Evolutionary conservation across 92 coral and sea anemone species (phyloP), one percentile per base, ranked within the genome.

Genomic region (Porites cylindrica): DNA sequence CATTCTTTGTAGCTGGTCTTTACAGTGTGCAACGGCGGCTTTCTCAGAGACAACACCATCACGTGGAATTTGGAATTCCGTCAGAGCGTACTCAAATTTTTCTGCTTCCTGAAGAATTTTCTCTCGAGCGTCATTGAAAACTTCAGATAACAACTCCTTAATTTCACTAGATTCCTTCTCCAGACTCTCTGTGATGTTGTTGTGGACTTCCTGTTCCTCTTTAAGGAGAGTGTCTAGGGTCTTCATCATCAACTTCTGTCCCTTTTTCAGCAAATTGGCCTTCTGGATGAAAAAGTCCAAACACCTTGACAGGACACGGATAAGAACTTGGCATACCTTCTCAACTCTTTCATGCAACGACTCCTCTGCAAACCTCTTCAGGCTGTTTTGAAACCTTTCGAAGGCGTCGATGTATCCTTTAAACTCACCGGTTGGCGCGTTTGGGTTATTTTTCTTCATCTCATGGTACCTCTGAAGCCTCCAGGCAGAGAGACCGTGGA

Each of bases 401-500:
- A 92, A 92, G 59, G 95, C 93, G 29, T 86, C 87, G 14, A 71
- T 82, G 77, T 92, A 92, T 24, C 65, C 80, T 16, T 71, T 84
- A 68, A 79, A 92, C 68, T 51, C 70, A 8, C 68, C 72, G 9
- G 23, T 54, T 21, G 92, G 79, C 26, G 86, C 92, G 0, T 81
- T 66, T 62, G 89, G 89, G 29, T 78, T 72, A 18, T 20, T 61
- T 66, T 83, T 89, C 75, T 77, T 79, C 86, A 63, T 72, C 73
- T 69, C 64, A 16, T 85, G 70, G 84, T 82, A 92, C 18, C 24
- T 81, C 10, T 85, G 72, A 52, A 90, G 68, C 32, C 87, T 87
- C 95, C 93, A 92, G 3, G 93, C 91, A 51, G 95, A 92, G 17
- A 92, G 75, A 10, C 95, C 95, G 59, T 92, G 95, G 70, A 92